These are phyloP conservation scores for Thereva unica DNA, from an alignment of 2,888 invertebrate genomes.

Conservation along the genomic window DNA sequence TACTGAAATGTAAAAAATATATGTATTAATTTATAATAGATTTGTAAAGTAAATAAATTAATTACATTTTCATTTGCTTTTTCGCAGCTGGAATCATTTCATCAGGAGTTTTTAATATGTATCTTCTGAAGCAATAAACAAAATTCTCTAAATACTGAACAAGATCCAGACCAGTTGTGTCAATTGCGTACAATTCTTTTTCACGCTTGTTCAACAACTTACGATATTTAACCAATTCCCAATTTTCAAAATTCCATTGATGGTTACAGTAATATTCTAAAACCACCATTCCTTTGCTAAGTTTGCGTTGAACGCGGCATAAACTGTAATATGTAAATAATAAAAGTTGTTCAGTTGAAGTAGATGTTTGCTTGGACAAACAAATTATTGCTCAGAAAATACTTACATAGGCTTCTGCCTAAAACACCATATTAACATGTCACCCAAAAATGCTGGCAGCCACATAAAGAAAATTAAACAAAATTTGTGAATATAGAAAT, in stretches of 20 bases:
- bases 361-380: background rate
- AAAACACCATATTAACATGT: conserved; percentile 73
- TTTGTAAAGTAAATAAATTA: background rate
- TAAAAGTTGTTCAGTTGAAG: no score
- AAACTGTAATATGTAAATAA: conserved; percentile 62
- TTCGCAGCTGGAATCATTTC: conserved; percentile 79
- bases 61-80: conserved; percentile 79
- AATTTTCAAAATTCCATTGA: conserved; percentile 86
- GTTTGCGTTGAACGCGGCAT: conserved; percentile 79
- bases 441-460: conserved; percentile 85
- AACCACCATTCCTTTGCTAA: conserved; percentile 83
- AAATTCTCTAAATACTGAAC: conserved; percentile 83
- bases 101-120: conserved; percentile 80
- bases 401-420: conserved; percentile 89
- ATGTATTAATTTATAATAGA: background rate
- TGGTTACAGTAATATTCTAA: conserved; percentile 92
- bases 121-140: conserved; percentile 76
- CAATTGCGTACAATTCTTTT: conserved; percentile 68
- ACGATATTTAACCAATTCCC: conserved; percentile 65
- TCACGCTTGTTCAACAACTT: conserved; percentile 68
- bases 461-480: conserved; percentile 87
- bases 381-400: background rate
- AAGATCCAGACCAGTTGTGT: conserved; percentile 71
- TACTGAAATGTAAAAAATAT: conserved; percentile 59
- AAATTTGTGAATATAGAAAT: conserved; percentile 75